Percentiles rank a stretch among this genome's conserved stretches.
These are phyloP conservation scores for Podarcis muralis DNA, from an alignment of 2,113 vertebrate species.

Conservation along the genomic window DNA sequence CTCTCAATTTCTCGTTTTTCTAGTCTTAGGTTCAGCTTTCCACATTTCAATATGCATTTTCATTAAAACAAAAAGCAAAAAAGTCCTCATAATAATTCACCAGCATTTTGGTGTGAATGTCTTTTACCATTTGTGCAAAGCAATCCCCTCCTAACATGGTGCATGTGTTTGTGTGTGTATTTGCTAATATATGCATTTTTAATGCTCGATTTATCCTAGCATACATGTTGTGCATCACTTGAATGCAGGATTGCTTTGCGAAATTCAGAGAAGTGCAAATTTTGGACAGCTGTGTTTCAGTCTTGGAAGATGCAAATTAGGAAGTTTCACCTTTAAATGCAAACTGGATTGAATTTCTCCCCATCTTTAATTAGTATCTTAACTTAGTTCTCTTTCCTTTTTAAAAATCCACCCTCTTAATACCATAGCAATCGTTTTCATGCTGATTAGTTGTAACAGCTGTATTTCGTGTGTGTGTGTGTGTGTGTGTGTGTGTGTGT, in stretches of 20 bases:
- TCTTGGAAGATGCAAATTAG: background rate
- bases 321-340: too few species aligned
- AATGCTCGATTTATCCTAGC: too few species aligned
- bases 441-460: slow-evolving; percentile 41
- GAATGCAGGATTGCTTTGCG: background rate
- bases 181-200: background rate
- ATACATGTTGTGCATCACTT: background rate
- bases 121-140: too few species aligned
- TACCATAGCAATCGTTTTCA: slow-evolving; percentile 73
- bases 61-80: too few species aligned
- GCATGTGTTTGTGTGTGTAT: background rate
- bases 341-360: too few species aligned
- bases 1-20: background rate
- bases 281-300: background rate
- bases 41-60: too few species aligned
- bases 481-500: slow-evolving; percentile 33
- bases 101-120: too few species aligned
- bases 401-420: slow-evolving; percentile 52
- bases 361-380: background rate
- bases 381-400: slow-evolving; percentile 42
- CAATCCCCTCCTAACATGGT: too few species aligned
- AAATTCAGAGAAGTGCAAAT: background rate
- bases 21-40: too few species aligned
- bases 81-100: too few species aligned
- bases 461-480: slow-evolving; percentile 43